A percentile compares a stretch with the other conserved stretches of the same genome.
phyloP scores from a whole-genome alignment of 2,797 vertebrate genomes.

The Aythya fuligula region DNA sequence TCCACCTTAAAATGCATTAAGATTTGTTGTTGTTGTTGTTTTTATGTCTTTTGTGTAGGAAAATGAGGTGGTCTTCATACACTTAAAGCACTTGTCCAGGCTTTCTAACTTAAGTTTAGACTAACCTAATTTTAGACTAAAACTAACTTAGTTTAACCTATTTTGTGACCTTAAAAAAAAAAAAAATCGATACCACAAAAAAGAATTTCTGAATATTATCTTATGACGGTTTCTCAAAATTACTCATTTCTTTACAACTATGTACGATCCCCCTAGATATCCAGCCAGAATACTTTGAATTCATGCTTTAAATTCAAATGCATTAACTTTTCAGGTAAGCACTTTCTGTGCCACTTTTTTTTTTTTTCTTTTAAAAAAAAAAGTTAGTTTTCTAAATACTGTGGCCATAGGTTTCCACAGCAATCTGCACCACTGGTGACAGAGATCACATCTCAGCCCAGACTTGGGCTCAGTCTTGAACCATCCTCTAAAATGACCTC shows the following conservation, averaged over 20 bases:
- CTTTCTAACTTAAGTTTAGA: not conserved
- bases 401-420: accelerated
- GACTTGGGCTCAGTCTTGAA: not conserved
- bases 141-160: not conserved
- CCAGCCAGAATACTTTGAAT: not conserved
- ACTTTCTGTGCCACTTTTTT: not conserved
- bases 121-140: too few species aligned
- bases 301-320: not conserved
- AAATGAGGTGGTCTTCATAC: not conserved
- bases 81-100: not conserved
- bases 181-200: not conserved
- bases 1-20: not conserved
- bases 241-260: not conserved
- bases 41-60: not conserved
- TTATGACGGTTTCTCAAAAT: not conserved
- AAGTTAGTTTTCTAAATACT: not conserved
- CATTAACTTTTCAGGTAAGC: not conserved
- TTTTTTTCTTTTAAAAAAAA: not conserved
- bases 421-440: not conserved
- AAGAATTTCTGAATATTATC: not conserved
- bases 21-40: not conserved
- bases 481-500: not conserved
- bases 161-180: not conserved
- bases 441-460: not conserved
- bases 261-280: not conserved